Conservation (phyloP, 1,140 invertebrate genomes). For the Chlorops oryzae region DNA sequence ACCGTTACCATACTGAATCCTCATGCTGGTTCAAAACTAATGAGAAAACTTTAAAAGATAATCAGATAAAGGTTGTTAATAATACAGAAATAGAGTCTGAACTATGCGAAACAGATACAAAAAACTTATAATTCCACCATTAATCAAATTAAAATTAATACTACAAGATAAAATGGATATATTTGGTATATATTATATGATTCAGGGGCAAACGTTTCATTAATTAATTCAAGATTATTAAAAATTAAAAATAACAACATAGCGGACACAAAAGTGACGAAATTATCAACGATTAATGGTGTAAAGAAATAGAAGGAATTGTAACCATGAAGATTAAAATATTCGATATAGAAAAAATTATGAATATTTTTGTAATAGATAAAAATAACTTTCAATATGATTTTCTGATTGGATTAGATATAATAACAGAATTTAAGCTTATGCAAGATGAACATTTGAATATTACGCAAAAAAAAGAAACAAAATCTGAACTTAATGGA, state of each 20-base stretch:
- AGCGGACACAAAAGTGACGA: not conserved
- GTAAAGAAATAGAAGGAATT: not conserved
- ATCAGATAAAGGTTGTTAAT: no score
- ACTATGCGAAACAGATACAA: no score
- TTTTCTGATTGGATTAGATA: constrained; percentile 2
- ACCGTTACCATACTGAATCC: no score
- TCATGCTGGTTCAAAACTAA: no score
- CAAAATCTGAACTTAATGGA: not conserved
- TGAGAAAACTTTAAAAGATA: no score
- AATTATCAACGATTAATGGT: not conserved
- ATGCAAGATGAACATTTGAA: constrained; percentile 18
- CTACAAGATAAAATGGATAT: no score
- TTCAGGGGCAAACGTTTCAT: not conserved
- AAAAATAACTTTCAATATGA: not conserved
- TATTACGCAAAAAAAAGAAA: not conserved
- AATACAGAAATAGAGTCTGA: no score
- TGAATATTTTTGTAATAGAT: not conserved
- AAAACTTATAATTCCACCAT: no score
- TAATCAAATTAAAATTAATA: no score
- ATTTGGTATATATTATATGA: not conserved
- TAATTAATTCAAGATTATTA: not conserved
- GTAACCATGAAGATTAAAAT: constrained; percentile 9
- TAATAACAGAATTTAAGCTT: constrained; percentile 15
- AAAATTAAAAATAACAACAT: not conserved
- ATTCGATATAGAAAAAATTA: constrained; percentile 6